Base-by-base conservation (phyloP, 2,797 vertebrate species). In the Hemibagrus guttatus region DNA sequence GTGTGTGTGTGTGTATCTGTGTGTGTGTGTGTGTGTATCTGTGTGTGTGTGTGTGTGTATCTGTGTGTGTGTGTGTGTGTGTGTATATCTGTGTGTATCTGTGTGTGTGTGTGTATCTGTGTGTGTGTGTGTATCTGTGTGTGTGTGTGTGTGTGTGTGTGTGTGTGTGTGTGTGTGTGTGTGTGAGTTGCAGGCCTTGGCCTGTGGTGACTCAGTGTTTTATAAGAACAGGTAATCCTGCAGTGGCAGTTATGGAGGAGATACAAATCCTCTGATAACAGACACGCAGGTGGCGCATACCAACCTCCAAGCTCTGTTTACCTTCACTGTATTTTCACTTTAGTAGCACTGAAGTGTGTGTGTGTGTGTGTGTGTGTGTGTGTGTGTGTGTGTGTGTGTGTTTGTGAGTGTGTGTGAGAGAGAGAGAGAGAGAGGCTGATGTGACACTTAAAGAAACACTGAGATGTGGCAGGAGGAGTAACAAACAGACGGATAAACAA, bases 181-280 rank as follows among this genome's bases (percentile, higher is more conserved):
- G 92, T 92, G 91, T 86, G 78, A 87, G 69, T 90, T 90, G 91
- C 96, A 96, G 94, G 96, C 95, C 90, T 91, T 93, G 93, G 93
- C 96, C 93, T 96, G 96, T 86, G 85, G 90, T 89, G 93, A 91
- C 93, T 93, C 92, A 94, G 92, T 92, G 92, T 91, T 90, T 89
- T 95, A 7, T 49, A 95, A 96, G 94, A 88, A 94, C 93, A 95
- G 93, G 92, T 96, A 96, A 96, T 96, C 96, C 95, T 87, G 84
- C 92, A 91, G 92, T 96, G 95, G 95, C 95, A 96, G 94, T 96
- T 95, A 96, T 95, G 93, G 95, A 96, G 91, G 93, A 95, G 94
- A 88, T 93, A 94, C 95, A 96, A 96, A 96, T 96, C 95, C 95
- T 89, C 86, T 90, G 92, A 93, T 93, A 95, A 95, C 93, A 95